Evolutionary conservation across 2,797 vertebrate genomes (phyloP).

Genomic region (Salmo trutta): DNA sequence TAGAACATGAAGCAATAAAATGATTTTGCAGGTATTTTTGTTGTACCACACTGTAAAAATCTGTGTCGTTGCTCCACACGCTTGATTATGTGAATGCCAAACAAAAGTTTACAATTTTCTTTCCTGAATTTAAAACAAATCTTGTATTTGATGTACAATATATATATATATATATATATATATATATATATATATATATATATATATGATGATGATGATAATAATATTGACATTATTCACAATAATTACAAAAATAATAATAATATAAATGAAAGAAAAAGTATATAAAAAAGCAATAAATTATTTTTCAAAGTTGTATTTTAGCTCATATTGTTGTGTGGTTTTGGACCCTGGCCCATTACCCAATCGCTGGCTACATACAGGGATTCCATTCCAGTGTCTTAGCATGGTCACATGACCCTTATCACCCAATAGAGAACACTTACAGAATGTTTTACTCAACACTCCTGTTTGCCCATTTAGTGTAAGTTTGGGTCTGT

Average conservation of each 20-base stretch:
- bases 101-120: conserved; percentile 99
- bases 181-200: conserved; percentile 58
- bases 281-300: conserved; percentile 96
- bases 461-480: conserved; percentile 34
- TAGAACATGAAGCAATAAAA: conserved; percentile 98
- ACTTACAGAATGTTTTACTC: conserved; percentile 3
- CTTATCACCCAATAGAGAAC: conserved; percentile 27
- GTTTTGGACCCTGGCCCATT: conserved; percentile 89
- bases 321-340: conserved; percentile 96
- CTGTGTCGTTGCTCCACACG: conserved; percentile 85
- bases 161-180: conserved; percentile 39
- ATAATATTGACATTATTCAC: conserved; percentile 77
- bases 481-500: conserved; percentile 8
- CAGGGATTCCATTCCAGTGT: conserved; percentile 59
- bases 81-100: conserved; percentile 97
- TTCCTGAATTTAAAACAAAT: conserved; percentile 91
- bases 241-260: conserved; percentile 65
- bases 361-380: conserved; percentile 85
- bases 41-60: conserved; percentile 80
- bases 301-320: conserved; percentile 99
- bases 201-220: conserved; percentile 31
- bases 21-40: conserved; percentile 86
- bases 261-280: conserved; percentile 75
- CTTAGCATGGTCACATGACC: conserved; percentile 40
- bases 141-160: conserved; percentile 94